Evolutionary conservation across 2,888 invertebrate species (phyloP), one percentile per base, ranked within the genome.

Genomic region (Tribolium freemani): DNA sequence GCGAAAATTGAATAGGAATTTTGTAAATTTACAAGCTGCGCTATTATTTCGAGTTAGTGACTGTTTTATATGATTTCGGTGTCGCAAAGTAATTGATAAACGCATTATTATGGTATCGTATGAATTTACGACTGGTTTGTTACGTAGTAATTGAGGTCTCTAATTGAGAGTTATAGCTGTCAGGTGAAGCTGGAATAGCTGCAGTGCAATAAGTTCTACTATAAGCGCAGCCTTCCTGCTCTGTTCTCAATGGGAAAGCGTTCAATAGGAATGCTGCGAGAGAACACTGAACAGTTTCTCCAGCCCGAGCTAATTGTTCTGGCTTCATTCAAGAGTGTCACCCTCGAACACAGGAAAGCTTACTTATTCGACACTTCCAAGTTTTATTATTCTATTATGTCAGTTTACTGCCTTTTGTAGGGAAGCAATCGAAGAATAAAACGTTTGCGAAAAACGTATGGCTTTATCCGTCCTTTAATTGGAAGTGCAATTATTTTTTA

Each of bases 371-470:
- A 70, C 70, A 73, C 70, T 73, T 73, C 67, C 73, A 54, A 70
- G 73, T 73, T 73, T 73, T 73, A 73, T 73, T 73, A 73, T 73
- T 73, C 73, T 67, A 70, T 73, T 67, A 73, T 67, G 66, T 66
- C 66, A 73, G 58, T 73, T 73, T 69, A 73, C 57, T 58, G 73
- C 60, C 69, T 69, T 73, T 73, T 73, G 73, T 73, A 31, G 54
- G 16, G 57, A 60, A 46, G 51, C 69, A 66, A 58, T 69, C 66
- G 73, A 51, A 66, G 64, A 71, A 66, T 71, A 66, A 71, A 71
- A 50, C 56, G 48, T 63, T 60, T 51, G 38, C 44, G 48, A 11
- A 61, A 63, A 63, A 61, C 53, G 44, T 54, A 53, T 38, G 69
- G 69, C 48, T 67, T 64, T 13, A 21, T 31, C 20, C n/a, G 21